Percentiles rank a stretch among this genome's conserved stretches.
Conservation (phyloP, 2,113 vertebrate species). For the Erythrocebus patas region DNA sequence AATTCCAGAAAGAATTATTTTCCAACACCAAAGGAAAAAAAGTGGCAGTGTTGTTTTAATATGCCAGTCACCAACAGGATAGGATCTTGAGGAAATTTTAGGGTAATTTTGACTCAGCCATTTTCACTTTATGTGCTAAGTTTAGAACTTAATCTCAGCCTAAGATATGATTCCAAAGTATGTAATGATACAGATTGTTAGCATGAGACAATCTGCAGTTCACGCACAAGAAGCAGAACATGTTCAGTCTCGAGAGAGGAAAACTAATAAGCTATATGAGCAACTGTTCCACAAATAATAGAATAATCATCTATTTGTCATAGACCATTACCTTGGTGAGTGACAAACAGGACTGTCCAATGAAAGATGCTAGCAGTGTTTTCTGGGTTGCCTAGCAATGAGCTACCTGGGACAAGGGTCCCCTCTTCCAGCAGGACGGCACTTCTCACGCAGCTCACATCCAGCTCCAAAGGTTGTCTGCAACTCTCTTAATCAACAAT, state of each 20-base stretch:
- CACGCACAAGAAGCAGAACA: background rate
- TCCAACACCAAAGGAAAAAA: background rate
- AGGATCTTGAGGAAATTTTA: background rate
- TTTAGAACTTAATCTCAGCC: conserved; percentile 22
- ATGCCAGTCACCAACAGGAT: background rate
- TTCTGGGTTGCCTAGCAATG: background rate
- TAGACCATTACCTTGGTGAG: background rate
- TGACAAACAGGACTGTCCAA: background rate
- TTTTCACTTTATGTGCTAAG: conserved; percentile 16
- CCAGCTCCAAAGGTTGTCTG: background rate
- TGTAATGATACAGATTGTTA: background rate
- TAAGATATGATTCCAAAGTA: background rate
- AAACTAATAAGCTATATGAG: background rate
- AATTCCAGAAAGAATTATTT: conserved; percentile 29
- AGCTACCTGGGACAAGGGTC: background rate
- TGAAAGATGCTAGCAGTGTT: background rate
- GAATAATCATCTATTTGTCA: background rate
- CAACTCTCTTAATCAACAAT: background rate
- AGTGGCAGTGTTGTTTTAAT: background rate
- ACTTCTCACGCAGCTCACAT: background rate
- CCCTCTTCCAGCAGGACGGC: background rate
- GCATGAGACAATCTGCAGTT: background rate
- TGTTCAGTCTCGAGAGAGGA: background rate
- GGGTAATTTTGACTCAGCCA: background rate
- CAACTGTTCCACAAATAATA: background rate